A percentile compares a stretch with the other conserved stretches of the same genome.
phyloP scores from a whole-genome alignment of 1,140 invertebrate species.

The Musca vetustissima region DNA sequence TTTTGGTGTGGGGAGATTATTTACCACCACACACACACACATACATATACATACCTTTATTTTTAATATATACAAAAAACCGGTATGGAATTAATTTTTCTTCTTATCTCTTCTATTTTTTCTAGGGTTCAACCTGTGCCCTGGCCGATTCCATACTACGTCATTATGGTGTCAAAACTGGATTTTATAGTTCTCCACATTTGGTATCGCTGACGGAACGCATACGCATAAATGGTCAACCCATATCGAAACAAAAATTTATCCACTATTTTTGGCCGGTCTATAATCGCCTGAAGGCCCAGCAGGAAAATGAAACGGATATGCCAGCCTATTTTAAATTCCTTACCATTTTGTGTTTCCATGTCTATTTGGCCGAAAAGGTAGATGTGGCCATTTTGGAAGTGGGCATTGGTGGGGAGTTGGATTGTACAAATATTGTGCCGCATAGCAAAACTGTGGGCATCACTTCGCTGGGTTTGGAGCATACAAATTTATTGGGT shows the following conservation, averaged over 20 bases:
- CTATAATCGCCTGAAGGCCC: constrained; percentile 65
- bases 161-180: constrained; percentile 83
- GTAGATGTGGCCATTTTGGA: constrained; percentile 94
- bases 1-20: too few species aligned
- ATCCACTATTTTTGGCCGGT: constrained; percentile 81
- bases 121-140: constrained; percentile 88
- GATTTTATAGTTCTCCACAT: constrained; percentile 96
- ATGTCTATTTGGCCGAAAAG: constrained; percentile 83
- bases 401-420: constrained; percentile 95
- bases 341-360: constrained; percentile 87
- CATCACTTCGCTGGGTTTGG: constrained; percentile 88
- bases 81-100: not conserved
- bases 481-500: constrained; percentile 86
- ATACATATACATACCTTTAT: too few species aligned
- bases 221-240: constrained; percentile 83
- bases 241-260: constrained; percentile 76
- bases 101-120: constrained; percentile 23
- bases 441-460: constrained; percentile 82
- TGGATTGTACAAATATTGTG: constrained; percentile 93
- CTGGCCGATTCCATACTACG: constrained; percentile 88
- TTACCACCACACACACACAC: too few species aligned
- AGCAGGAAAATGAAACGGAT: constrained; percentile 63
- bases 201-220: constrained; percentile 89
- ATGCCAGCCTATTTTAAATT: constrained; percentile 96
- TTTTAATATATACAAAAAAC: too few species aligned